Evolutionary conservation across 1,140 invertebrate species (phyloP).

Genomic region (Dinoponera quadriceps): DNA sequence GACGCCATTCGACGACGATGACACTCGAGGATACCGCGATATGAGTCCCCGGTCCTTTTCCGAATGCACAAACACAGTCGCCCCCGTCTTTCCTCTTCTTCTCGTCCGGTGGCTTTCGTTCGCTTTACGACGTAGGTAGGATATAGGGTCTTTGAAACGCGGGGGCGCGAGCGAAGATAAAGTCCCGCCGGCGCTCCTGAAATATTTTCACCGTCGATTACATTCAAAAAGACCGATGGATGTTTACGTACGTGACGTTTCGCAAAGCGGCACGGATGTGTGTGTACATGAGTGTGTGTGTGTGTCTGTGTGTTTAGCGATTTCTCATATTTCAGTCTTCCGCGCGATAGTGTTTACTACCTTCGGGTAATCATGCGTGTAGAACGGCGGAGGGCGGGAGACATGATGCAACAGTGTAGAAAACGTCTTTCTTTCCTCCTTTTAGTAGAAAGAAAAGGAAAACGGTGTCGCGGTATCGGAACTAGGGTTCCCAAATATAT

Average conservation of each 20-base stretch:
- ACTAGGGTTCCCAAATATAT: too few species aligned
- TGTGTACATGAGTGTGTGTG: too few species aligned
- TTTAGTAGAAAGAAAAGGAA: neutral
- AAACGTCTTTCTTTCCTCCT: neutral
- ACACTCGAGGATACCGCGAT: conserved; percentile 62
- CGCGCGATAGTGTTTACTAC: neutral
- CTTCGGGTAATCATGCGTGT: conserved; percentile 3
- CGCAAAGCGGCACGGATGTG: neutral
- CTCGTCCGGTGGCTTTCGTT: neutral
- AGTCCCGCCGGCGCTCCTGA: conserved; percentile 71
- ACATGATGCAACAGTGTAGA: conserved; percentile 2
- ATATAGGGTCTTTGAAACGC: conserved; percentile 62
- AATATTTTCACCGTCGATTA: conserved; percentile 68
- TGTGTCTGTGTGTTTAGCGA: conserved; percentile 14
- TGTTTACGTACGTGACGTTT: conserved; percentile 54
- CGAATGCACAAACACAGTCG: conserved; percentile 40
- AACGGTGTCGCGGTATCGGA: neutral
- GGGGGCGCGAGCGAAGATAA: conserved; percentile 66
- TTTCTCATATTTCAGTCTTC: conserved; percentile 57
- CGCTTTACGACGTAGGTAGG: neutral
- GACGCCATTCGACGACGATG: conserved; percentile 41
- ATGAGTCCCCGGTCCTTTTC: conserved; percentile 62
- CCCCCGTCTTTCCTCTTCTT: conserved; percentile 33
- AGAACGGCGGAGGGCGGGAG: neutral
- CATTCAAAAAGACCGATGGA: conserved; percentile 54